phyloP scores from a whole-genome alignment of 2,888 invertebrate genomes.

The Mythimna albipuncta region DNA sequence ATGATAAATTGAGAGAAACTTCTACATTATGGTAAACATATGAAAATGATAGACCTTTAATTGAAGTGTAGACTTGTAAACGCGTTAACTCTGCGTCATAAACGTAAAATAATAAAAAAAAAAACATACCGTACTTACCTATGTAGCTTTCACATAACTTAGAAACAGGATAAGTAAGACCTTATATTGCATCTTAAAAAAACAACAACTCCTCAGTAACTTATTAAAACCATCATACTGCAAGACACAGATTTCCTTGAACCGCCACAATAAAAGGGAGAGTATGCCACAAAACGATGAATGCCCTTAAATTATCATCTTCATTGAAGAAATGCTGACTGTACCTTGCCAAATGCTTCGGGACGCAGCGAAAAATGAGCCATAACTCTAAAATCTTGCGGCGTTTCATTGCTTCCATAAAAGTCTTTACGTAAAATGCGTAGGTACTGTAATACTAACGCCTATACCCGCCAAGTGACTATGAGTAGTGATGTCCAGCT shows the following conservation, averaged over 20 bases:
- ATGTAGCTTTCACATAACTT: no score
- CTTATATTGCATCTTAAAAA: background rate
- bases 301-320: conserved; percentile 64
- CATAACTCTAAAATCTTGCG: conserved; percentile 75
- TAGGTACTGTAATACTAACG: conserved; percentile 61
- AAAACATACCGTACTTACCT: no score
- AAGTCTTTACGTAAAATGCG: conserved; percentile 71
- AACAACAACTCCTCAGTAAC: conserved; percentile 7
- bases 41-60: no score
- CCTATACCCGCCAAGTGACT: conserved; percentile 45
- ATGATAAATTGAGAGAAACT: no score
- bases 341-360: conserved; percentile 53
- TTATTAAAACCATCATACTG: conserved; percentile 34
- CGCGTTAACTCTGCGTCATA: no score
- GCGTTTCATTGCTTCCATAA: conserved; percentile 77
- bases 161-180: no score
- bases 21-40: no score
- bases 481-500: conserved; percentile 52
- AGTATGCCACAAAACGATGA: conserved; percentile 50
- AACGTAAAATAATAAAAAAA: no score
- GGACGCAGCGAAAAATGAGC: conserved; percentile 66
- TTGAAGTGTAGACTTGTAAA: no score
- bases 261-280: conserved; percentile 37
- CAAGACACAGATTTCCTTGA: conserved; percentile 39
- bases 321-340: conserved; percentile 63